Base-by-base conservation (phyloP, 2,888 invertebrate species). In the Xestia rhomboidea region DNA sequence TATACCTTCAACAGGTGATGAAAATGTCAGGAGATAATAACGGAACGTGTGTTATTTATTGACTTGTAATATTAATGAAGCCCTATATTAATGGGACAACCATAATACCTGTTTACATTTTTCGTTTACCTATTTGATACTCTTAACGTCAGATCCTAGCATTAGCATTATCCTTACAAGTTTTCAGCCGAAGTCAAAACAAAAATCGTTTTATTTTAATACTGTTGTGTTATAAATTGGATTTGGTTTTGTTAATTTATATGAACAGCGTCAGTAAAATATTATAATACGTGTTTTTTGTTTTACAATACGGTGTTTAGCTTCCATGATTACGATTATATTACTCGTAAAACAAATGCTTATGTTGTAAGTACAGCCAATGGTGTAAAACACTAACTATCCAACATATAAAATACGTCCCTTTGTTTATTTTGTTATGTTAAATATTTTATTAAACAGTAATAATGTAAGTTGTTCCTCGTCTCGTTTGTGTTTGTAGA, bases 1-100 rank as follows among this genome's bases (percentile, higher is more conserved):
- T 82, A 77, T 73, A 76, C 51, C 87, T 73, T 87, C 88, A 88
- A 89, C 91, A 90, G 90, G 88, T 91, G 89, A 91, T 87, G 90
- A 86, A 89, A 92, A 92, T 91, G 91, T 91, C 92, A 91, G 75
- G 75, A 83, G 87, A 87, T 91, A 90, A 91, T 89, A 90, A 86
- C 82, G 74, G 77, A 87, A 87, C 77, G 70, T 76, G 72, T 82
- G 79, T 84, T 87, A 84, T 87, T 88, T 86, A 88, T 87, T 85
- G 85, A 76, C 79, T 86, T 76, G 82, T 77, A 83, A 86, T 88
- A 87, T 87, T 82, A 82, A 85, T 82, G 84, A 86, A 82, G 69
- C 51, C 24, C 62, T 74, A 70, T 83, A 71, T 64, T 76, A 80
- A 73, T 83, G 79, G 72, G 81, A 70, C 67, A 76, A 81, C 76